Evolutionary conservation across 2,797 vertebrate species (phyloP), one percentile per base, ranked within the genome.

Genomic region (Etheostoma nigrum): DNA sequence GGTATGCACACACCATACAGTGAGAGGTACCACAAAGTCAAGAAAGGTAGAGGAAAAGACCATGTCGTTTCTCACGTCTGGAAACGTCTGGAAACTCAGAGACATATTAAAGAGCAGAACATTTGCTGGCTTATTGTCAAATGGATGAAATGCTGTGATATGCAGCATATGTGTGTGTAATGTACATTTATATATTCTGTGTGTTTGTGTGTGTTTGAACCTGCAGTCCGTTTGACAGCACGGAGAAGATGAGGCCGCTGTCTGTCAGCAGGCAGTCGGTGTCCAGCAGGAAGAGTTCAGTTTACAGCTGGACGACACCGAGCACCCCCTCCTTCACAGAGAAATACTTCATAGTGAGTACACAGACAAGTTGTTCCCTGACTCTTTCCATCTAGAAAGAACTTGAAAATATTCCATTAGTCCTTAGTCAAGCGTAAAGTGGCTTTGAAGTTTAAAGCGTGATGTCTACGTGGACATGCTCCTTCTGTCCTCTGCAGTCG

Each of bases 261-360:
- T 94, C 95, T 21, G 81, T 92, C 23, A 94, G 95, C 90, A 96
- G 93, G 81, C 94, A 95, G 74, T 97, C 96, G 1, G 64, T 95
- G 88, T 93, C 95, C 45, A 96, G 96, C 93, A 95, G 96, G 71
- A 99, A 97, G 91, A 94, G 94, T 45, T 98, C 96, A 0, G 78
- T 98, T 11, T 96, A 97, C 92, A 97, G 93, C 90, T 98, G 96
- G 97, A 98, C 97, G 0, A 96, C 97, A 1, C 97, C 97, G 0
- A 98, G 92, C 85, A 98, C 97, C 0, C 97, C 97, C 40, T 98
- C 96, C 90, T 99, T 98, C 94, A 96, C 96, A 0, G 97, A 98
- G 91, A 98, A 96, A 19, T 97, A 97, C 86, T 97, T 96, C 72
- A 91, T 96, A 81, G 97, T 99, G 88, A 58, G 21, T 45, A 27